Evolutionary conservation across 2,888 invertebrate species (phyloP), one percentile per base, ranked within the genome.

Genomic region (Scotopteryx bipunctaria): DNA sequence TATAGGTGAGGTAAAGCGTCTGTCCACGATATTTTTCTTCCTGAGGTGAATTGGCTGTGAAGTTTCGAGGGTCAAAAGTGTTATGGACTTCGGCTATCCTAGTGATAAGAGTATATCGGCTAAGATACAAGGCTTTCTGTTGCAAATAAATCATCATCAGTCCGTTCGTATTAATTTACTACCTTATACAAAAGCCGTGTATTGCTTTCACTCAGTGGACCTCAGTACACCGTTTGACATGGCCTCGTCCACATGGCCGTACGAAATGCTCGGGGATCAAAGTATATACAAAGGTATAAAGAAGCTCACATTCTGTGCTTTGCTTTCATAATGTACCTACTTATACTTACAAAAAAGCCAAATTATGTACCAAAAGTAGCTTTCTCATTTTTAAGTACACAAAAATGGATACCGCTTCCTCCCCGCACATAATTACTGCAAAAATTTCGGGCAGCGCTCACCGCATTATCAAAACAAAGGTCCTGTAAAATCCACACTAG

Each of bases 381-480:
- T 27, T 14, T 6, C 25, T n/a, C 25, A 13, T 37, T 32, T 45
- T 42, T 41, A 42, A 23, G 33, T 21, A 35, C 21, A 48, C 29
- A 25, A 27, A 52, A 51, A 50, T 50, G 36, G 41, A 45, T 50
- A 56, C 47, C 52, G 48, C 41, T 44, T 44, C 32, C 40, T 49
- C n/a, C 40, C 57, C 55, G 38, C 60, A 60, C 67, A 71, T 74
- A 67, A 73, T 70, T 73, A 74, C 75, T 69, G 68, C 65, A 76
- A 72, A 68, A 70, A 68, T 67, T 59, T 66, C 60, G 61, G 65
- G 61, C 60, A 58, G 58, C 66, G 63, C 66, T 67, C 66, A 77
- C 78, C 78, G 59, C 80, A 72, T 71, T 78, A 80, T 76, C 69
- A 77, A 81, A 81, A 80, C 81, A 81, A 84, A 84, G 81, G 73